Conservation (phyloP, 92 coral and sea anemone species). For the Epizoanthus rinbou region DNA sequence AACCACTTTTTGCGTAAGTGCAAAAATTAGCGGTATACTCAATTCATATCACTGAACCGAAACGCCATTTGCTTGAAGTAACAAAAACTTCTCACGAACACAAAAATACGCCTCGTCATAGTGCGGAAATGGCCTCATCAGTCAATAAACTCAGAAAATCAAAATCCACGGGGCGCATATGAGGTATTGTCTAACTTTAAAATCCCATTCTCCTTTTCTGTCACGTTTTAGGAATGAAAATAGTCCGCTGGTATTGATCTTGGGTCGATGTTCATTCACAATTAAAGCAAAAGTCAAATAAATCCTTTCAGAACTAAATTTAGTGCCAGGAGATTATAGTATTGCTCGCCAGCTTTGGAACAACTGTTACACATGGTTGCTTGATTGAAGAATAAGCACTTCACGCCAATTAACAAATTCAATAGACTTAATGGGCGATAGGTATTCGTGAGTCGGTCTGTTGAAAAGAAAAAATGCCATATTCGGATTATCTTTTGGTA, state of each 20-base stretch:
- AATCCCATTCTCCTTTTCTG: conserved; percentile 39
- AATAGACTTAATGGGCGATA: conserved; percentile 29
- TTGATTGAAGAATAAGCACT: background rate
- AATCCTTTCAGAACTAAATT: conserved; percentile 31
- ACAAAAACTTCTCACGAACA: conserved; percentile 7
- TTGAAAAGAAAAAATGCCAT: conserved; percentile 19
- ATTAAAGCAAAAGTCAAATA: conserved; percentile 15
- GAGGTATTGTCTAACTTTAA: conserved; percentile 9
- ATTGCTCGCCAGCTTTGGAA: conserved; percentile 32
- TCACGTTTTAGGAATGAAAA: conserved; percentile 25
- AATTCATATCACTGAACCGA: background rate
- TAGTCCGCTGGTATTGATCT: background rate
- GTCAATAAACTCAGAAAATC: background rate
- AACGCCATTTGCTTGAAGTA: background rate
- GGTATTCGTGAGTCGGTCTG: background rate
- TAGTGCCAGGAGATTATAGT: conserved; percentile 1
- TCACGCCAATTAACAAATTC: conserved; percentile 27
- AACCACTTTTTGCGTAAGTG: no score
- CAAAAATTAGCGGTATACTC: no score
- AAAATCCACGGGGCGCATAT: conserved; percentile 40
- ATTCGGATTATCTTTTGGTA: conserved; percentile 19
- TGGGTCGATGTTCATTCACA: background rate
- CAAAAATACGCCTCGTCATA: background rate
- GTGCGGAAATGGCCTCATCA: background rate
- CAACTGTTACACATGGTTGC: conserved; percentile 23